Percentiles rank a stretch among this genome's conserved stretches.
phyloP scores from a whole-genome alignment of 2,888 invertebrate genomes.

The Aphodius granarius region DNA sequence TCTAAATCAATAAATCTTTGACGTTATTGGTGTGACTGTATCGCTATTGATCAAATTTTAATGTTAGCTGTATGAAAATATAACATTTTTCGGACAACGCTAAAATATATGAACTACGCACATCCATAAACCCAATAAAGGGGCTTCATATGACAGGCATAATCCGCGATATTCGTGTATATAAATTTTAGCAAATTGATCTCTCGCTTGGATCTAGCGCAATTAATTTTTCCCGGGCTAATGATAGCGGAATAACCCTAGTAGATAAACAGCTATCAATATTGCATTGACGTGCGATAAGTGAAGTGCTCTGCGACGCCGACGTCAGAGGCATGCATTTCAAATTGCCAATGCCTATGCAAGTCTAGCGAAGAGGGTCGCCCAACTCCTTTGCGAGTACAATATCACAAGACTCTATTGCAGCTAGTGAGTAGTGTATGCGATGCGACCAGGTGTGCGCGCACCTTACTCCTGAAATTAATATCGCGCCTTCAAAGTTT shows the following conservation, averaged over 20 bases:
- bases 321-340: not conserved
- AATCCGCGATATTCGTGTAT: not conserved
- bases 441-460: too few species aligned
- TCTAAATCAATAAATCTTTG: too few species aligned
- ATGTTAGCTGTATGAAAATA: too few species aligned
- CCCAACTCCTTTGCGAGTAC: too few species aligned
- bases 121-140: not conserved
- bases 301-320: not conserved
- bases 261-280: not conserved
- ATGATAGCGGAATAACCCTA: not conserved
- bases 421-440: too few species aligned
- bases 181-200: not conserved
- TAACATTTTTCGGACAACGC: not conserved
- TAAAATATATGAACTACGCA: not conserved
- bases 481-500: not conserved
- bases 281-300: not conserved
- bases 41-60: not conserved
- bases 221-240: not conserved
- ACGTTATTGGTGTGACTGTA: too few species aligned
- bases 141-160: not conserved
- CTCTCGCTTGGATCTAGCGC: not conserved
- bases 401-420: too few species aligned
- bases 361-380: too few species aligned
- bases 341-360: too few species aligned
- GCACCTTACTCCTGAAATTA: not conserved